Base-by-base conservation (phyloP, 2,797 vertebrate genomes). In the Buceros bicornis region DNA sequence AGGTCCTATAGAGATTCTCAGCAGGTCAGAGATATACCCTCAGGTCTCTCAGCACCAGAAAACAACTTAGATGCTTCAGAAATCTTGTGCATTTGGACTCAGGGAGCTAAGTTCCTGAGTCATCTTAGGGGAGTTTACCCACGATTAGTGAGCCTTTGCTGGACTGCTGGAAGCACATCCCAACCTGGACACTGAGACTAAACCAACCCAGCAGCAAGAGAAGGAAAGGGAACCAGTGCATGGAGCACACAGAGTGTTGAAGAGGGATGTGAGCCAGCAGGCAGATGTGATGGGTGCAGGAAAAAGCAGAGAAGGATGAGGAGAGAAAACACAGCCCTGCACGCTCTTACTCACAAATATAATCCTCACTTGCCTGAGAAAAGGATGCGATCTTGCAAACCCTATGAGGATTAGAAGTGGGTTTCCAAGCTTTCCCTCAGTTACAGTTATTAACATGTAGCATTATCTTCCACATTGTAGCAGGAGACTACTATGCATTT, bases 291-390 rank as follows among this genome's bases (percentile, higher is more conserved):
- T 1, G 11, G 8, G 8, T 74, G 33, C 64, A 93, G 84, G 45
- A 51, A 92, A 82, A 87, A 70, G 16, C 43, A 82, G 28, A 66
- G 57, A 37, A 21, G 25, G 6, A 56, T 12, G 26, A 93, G 40
- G 64, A 81, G 19, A 90, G 74, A 80, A 77, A 91, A 81, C 40
- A 69, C 1, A 6, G 62, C n/a, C 71, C 33, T 82, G 40, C 22
- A 64, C 28, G 70, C 11, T 43, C 16, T 76, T 66, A 87, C 5
- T 77, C 42, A 77, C 47, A 93, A 54, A 57, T 58, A 35, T 8
- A 88, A 31, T 69, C 61, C 40, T 72, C 76, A 62, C 61, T 93
- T 94, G 76, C 79, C 89, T 67, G 71, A 71, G 82, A 69, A 81
- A 86, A 78, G 24, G 26, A 87, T 74, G 89, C 72, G 74, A 6